These are phyloP conservation scores for Trichonephila clavata DNA, from an alignment of 1,140 invertebrate species.

Conservation along the genomic window DNA sequence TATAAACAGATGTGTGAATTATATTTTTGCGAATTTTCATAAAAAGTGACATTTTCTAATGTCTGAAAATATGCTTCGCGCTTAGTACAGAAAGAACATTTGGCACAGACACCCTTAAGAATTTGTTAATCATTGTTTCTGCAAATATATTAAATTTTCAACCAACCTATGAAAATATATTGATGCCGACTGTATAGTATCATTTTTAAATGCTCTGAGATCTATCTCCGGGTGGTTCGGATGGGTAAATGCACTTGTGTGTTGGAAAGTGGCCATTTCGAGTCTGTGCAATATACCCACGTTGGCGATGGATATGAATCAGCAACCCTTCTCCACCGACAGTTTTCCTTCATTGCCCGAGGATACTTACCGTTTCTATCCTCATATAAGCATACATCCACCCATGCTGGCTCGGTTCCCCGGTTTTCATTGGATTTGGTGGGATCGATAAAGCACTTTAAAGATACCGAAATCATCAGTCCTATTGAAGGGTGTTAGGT, in stretches of 20 bases:
- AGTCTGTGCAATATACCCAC: not conserved
- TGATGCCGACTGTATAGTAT: too few species aligned
- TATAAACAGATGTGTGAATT: too few species aligned
- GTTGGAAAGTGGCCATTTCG: not conserved
- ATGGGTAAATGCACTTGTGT: not conserved
- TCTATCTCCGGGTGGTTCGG: not conserved
- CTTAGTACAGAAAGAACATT: too few species aligned
- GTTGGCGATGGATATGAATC: not conserved
- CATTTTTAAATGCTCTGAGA: too few species aligned
- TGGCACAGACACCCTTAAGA: too few species aligned
- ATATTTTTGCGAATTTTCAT: too few species aligned
- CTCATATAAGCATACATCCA: constrained; percentile 29
- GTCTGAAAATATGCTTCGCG: too few species aligned
- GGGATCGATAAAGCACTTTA: constrained; percentile 67
- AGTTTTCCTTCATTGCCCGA: constrained; percentile 5
- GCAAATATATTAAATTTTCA: too few species aligned
- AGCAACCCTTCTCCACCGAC: constrained; percentile 28
- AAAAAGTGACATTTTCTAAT: too few species aligned
- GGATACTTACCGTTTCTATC: constrained; percentile 38
- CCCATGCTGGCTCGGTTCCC: not conserved
- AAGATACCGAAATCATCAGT: constrained; percentile 65
- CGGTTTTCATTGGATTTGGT: constrained; percentile 62
- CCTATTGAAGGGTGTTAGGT: constrained; percentile 56
- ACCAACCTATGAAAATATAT: too few species aligned
- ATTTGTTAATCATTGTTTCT: too few species aligned